Base-by-base conservation (phyloP, 2,797 vertebrate genomes). In the Chanos chanos region DNA sequence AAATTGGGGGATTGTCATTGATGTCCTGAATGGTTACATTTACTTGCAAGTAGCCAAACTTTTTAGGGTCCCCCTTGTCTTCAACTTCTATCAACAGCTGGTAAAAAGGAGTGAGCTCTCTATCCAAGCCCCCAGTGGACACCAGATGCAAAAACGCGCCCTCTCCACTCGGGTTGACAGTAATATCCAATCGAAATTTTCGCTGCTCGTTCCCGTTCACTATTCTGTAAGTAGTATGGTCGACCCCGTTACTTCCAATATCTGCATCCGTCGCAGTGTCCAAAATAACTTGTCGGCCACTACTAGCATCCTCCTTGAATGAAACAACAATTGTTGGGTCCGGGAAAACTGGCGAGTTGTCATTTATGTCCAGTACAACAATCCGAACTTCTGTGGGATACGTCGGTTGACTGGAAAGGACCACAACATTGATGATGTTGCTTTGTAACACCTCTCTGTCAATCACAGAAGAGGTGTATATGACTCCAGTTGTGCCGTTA, bases 331-430 rank as follows among this genome's bases (percentile, higher is more conserved):
- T 93, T 0, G 94, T 94, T 1, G 93, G 89, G 61, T 99, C 96
- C 0, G 96, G 95, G 68, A 99, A 99, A 64, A 97, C 90, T 0
- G 96, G 97, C 0, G 93, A 92, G 54, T 99, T 99, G 75, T 99
- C 97, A 0, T 99, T 99, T 3, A 99, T 93, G 81, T 99, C 97
- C 76, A 93, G 68, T 70, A 98, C 95, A 30, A 94, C 76, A 25
- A 99, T 94, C 6, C 96, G 84, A 70, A 99, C 97, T 76, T 99
- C 97, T 0, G 94, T 99, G 36, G 96, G 97, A 73, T 99, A 98
- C 0, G 95, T 98, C 28, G 97, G 96, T 24, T 97, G 92, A 72
- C 96, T 98, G 84, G 97, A 99, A 18, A 99, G 90, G 68, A 99
- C 97, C 82, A 99, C 96, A 9, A 99, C 86, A 71, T 98, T 96